Percentiles rank a stretch among this genome's conserved stretches.
Conservation (phyloP, 2,113 vertebrate genomes). For the Saguinus imperator region DNA sequence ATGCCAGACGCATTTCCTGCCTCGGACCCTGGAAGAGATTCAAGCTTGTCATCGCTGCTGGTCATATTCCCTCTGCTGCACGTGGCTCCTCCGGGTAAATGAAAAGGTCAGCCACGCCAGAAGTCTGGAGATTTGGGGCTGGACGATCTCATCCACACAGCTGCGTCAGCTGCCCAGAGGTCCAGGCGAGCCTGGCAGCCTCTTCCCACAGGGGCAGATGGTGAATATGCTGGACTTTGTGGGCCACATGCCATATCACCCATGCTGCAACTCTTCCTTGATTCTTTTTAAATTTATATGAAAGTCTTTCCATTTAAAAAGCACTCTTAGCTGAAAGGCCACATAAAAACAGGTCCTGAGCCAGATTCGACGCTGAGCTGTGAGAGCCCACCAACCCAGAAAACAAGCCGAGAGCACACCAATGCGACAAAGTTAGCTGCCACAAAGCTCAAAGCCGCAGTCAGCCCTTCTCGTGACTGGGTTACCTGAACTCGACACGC, state of each 20-base stretch:
- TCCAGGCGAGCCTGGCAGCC: not conserved
- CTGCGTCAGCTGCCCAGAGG: fast-evolving
- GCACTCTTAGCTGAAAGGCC: not conserved
- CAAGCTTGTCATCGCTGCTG: fast-evolving
- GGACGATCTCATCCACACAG: fast-evolving
- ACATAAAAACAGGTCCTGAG: too few relatives aligned
- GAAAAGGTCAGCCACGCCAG: fast-evolving
- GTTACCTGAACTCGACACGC: fast-evolving
- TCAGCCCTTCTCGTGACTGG: not conserved
- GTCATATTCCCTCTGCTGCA: fast-evolving
- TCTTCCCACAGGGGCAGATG: not conserved
- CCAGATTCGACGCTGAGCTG: fast-evolving
- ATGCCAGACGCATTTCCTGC: not conserved
- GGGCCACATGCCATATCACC: fast-evolving
- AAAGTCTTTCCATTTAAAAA: not conserved
- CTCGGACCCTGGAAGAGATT: fast-evolving
- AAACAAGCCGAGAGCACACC: fast-evolving
- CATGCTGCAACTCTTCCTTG: fast-evolving
- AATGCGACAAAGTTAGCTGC: fast-evolving
- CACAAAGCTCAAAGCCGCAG: fast-evolving
- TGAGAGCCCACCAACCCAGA: fast-evolving
- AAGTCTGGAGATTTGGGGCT: not conserved
- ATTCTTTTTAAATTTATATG: not conserved
- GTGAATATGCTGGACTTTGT: fast-evolving
- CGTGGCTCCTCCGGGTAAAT: fast-evolving